phyloP scores from a whole-genome alignment of 2,797 vertebrate genomes.

The Synanceia verrucosa region DNA sequence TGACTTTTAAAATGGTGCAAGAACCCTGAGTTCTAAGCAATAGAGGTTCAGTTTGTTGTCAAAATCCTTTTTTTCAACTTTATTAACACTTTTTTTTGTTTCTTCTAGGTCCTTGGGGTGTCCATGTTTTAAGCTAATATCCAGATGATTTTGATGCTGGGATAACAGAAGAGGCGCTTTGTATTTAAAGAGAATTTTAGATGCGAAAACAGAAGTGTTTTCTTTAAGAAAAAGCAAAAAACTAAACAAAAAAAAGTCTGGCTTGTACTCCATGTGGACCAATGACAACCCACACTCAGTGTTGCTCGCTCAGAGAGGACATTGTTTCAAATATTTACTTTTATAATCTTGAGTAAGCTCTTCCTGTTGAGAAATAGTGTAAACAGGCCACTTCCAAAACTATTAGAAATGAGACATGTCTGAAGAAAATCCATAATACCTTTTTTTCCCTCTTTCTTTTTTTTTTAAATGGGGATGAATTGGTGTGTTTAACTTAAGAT shows the following conservation, averaged over 20 bases:
- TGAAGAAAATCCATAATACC: constrained; percentile 82
- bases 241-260: constrained; percentile 81
- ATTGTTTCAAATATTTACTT: constrained; percentile 86
- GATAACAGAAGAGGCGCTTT: constrained; percentile 86
- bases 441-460: constrained; percentile 52
- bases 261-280: constrained; percentile 91
- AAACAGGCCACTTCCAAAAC: constrained; percentile 83
- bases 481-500: constrained; percentile 84
- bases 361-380: constrained; percentile 80
- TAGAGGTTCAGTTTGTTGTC: too few species aligned
- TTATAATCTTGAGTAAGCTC: constrained; percentile 86
- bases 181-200: constrained; percentile 94
- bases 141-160: constrained; percentile 87
- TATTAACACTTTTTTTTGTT: constrained; percentile 45
- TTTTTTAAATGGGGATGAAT: constrained; percentile 73
- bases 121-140: constrained; percentile 96
- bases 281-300: constrained; percentile 97
- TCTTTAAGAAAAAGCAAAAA: constrained; percentile 84
- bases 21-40: too few species aligned
- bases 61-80: constrained; percentile 1
- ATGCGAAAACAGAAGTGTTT: constrained; percentile 94
- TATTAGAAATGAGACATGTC: constrained; percentile 81
- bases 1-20: too few species aligned
- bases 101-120: constrained; percentile 94
- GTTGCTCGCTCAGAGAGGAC: constrained; percentile 95